Evolutionary conservation across 2,797 vertebrate genomes (phyloP).

Genomic region (Chloroceryle amazona): DNA sequence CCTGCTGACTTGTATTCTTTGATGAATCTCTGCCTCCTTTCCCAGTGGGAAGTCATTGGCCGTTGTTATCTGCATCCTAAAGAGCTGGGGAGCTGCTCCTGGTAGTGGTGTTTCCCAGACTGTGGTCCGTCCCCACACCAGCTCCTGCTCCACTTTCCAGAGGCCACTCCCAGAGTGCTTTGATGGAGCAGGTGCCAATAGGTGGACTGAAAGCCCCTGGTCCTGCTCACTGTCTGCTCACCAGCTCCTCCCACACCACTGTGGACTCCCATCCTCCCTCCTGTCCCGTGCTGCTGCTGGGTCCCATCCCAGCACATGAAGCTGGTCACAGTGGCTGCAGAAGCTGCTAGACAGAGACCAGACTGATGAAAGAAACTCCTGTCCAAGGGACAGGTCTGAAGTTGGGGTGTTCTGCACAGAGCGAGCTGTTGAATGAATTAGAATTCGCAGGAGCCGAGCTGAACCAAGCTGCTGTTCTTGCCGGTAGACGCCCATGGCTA

Average conservation of each 20-base stretch:
- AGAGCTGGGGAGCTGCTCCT: background rate
- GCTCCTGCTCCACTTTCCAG: background rate
- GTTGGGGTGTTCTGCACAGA: background rate
- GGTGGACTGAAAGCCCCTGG: background rate
- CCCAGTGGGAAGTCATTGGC: background rate
- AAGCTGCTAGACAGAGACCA: background rate
- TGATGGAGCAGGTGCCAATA: background rate
- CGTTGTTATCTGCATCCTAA: background rate
- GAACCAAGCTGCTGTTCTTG: background rate
- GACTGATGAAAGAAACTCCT: background rate
- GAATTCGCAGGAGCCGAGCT: background rate
- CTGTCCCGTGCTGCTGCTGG: accelerated
- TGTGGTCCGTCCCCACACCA: accelerated
- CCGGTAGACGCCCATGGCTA: background rate
- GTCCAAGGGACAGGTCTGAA: too few species aligned
- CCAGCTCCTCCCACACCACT: background rate
- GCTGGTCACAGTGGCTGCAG: background rate
- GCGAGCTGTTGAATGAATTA: background rate
- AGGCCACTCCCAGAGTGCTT: accelerated
- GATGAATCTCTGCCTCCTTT: background rate
- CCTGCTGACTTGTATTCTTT: background rate
- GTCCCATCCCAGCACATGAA: background rate
- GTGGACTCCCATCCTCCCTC: background rate
- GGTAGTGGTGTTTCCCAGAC: background rate
- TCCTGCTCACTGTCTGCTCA: background rate